Conservation (phyloP, 2,113 vertebrate genomes). For the Stigmatopora argus region DNA sequence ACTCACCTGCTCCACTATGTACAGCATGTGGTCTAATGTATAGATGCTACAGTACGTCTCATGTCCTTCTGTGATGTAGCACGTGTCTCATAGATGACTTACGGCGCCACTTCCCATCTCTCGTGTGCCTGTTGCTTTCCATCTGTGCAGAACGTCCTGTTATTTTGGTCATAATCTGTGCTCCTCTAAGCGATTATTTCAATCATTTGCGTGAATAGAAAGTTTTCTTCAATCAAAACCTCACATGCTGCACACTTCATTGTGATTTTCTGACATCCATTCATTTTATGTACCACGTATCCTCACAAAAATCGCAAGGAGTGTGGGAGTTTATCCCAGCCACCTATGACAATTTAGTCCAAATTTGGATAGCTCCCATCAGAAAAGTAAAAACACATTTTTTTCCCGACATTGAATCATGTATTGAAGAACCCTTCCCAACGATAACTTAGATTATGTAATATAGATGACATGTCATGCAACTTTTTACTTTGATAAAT, state of each 20-base stretch:
- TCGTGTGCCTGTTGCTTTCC: constrained; percentile 5
- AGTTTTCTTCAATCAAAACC: constrained; percentile 23
- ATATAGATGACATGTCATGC: constrained; percentile 20
- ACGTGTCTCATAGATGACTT: constrained; percentile 1
- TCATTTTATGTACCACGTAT: no score
- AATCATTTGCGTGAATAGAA: constrained; percentile 18
- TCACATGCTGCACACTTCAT: constrained; percentile 9
- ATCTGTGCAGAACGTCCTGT: constrained; percentile 31
- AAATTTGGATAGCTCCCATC: background rate
- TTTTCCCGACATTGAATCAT: constrained; percentile 45
- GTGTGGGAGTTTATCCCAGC: no score
- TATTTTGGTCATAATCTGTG: constrained; percentile 23
- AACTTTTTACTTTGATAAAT: constrained; percentile 49
- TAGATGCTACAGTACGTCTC: background rate
- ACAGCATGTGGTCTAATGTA: background rate
- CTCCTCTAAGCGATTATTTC: constrained; percentile 29
- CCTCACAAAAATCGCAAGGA: no score
- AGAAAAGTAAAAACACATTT: constrained; percentile 32
- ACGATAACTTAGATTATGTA: constrained; percentile 57
- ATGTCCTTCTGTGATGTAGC: background rate
- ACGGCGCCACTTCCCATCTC: constrained; percentile 10
- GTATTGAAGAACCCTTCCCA: constrained; percentile 29
- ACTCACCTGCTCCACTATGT: background rate
- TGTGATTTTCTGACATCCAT: constrained; percentile 8
- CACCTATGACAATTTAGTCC: background rate